These are phyloP conservation scores for Pogonomyrmex barbatus DNA, from an alignment of 1,140 invertebrate genomes.

Conservation along the genomic window DNA sequence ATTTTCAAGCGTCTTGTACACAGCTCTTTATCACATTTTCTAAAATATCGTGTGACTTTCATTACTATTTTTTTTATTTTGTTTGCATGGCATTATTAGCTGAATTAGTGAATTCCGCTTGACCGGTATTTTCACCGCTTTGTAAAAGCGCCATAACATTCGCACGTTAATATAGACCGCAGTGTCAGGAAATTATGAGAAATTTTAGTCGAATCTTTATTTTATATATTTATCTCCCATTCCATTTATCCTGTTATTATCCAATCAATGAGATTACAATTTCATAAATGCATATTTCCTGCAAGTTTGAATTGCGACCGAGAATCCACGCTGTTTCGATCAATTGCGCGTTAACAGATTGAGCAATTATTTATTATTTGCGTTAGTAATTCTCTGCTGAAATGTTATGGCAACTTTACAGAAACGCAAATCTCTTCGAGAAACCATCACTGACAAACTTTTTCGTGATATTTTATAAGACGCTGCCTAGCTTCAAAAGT, in stretches of 20 bases:
- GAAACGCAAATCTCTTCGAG: not conserved
- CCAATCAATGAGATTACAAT: not conserved
- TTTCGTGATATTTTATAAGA: not conserved
- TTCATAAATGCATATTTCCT: constrained; percentile 9
- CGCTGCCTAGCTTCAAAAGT: not conserved
- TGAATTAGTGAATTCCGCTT: constrained; percentile 54
- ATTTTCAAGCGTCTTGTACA: not conserved
- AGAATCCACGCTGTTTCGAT: not conserved
- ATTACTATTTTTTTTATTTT: not conserved
- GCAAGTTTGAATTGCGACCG: not conserved
- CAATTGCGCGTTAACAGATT: not conserved
- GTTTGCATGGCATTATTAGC: not conserved
- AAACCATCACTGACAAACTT: constrained; percentile 6
- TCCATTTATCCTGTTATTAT: not conserved
- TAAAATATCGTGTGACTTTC: not conserved
- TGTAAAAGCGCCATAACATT: constrained; percentile 35
- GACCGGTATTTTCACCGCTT: constrained; percentile 1
- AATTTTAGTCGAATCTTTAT: constrained; percentile 23
- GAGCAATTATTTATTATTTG: constrained; percentile 50
- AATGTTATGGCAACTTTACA: not conserved
- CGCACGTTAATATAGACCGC: constrained; percentile 53
- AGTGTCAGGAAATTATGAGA: not conserved
- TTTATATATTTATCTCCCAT: constrained; percentile 8
- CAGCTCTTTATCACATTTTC: not conserved
- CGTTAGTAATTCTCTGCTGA: constrained; percentile 3